Base-by-base conservation (phyloP, 2,797 vertebrate species). In the Perodicticus potto region DNA sequence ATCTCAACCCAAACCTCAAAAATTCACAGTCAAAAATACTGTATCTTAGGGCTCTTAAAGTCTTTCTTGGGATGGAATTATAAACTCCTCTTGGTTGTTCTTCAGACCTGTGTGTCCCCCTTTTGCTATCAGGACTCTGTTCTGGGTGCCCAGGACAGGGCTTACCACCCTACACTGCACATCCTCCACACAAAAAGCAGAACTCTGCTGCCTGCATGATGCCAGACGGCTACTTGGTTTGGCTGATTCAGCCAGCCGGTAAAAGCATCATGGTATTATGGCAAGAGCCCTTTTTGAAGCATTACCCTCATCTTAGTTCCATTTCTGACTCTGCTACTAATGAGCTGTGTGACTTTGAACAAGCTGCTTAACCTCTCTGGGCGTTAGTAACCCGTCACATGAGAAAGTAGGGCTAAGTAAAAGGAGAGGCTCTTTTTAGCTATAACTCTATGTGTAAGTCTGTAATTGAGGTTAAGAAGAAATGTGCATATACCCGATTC, bases 1-100 rank as follows among this genome's bases (percentile, higher is more conserved):
- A 17, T 84, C 49, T 74, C 57, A 84, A 80, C 83, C 69, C 53
- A 93, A 96, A 94, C 94, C 91, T 95, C 91, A 97, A 78, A 90
- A 73, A 73, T 92, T 83, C 34, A 29, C 77, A 59, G 34, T 69
- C 63, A n/a, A 49, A 80, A 67, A 69, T 14, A n/a, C n/a, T 20
- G 1, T 67, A 37, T 87, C 57, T 53, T 40, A 73, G 92, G 27
- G 22, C 61, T 86, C 29, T 49, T 49, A 16, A 27, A 8, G 29
- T 89, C 55, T 94, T 86, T 97, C 90, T 90, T 29, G 73, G 70
- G 63, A 55, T 43, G n/a, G 32, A n/a, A 73, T 65, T 82, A 43
- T 86, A 69, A 77, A 49, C 34, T 53, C 14, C 49, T 83, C 69
- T 89, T 43, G 6, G 3, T 89, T 89, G 40, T 76, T 72, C 76